phyloP scores from a whole-genome alignment of 2,113 vertebrate species.

The Lagopus leucura region DNA sequence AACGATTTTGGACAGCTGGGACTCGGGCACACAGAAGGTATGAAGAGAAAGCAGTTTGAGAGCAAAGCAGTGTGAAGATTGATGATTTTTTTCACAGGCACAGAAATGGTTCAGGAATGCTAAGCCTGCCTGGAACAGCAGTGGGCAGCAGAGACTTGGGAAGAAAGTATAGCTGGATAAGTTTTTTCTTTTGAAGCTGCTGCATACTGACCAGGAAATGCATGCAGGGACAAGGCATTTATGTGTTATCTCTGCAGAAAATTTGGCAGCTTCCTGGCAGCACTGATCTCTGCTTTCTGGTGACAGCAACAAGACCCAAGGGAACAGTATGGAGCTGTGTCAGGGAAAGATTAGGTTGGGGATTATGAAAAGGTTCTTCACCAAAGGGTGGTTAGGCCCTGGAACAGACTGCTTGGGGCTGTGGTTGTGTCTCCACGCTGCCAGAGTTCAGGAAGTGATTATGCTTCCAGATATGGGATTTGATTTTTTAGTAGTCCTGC shows the following conservation, averaged over 20 bases:
- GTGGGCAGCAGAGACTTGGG: not conserved
- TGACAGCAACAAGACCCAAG: not conserved
- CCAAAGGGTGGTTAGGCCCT: not conserved
- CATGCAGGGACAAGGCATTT: not conserved
- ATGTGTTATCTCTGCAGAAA: not conserved
- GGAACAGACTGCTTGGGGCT: not conserved
- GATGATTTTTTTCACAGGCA: not conserved
- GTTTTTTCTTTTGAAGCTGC: not conserved
- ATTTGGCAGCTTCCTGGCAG: not conserved
- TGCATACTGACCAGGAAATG: not conserved
- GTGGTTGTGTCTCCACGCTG: too few relatives aligned
- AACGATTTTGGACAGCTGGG: slow-evolving; percentile 92
- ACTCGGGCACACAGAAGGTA: slow-evolving; percentile 87
- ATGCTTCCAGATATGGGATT: not conserved
- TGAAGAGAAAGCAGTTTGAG: not conserved
- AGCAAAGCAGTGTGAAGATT: not conserved
- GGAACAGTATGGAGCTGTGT: not conserved
- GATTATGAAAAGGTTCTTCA: not conserved
- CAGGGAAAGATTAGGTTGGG: not conserved
- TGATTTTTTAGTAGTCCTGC: not conserved
- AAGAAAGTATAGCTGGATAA: not conserved
- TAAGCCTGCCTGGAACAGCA: not conserved
- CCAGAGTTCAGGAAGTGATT: not conserved
- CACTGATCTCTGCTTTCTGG: not conserved
- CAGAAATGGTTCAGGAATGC: not conserved